Evolutionary conservation across 1,140 invertebrate species (phyloP).

Genomic region (Bombyx mandarina): DNA sequence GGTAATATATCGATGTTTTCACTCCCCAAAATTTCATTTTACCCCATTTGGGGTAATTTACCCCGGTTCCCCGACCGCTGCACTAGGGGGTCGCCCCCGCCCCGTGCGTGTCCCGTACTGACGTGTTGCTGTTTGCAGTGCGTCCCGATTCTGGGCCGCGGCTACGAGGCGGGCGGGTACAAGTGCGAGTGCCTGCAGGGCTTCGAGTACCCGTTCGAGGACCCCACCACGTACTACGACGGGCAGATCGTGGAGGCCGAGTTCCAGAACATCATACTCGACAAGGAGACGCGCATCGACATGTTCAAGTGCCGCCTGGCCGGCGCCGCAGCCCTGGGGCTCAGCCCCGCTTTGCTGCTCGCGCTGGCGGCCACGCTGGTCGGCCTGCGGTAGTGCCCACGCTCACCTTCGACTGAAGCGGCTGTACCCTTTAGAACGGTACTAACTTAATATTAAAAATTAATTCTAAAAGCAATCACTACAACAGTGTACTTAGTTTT

Average conservation of each 20-base stretch:
- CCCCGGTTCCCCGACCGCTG: too few relatives aligned
- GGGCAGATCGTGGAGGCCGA: constrained; percentile 96
- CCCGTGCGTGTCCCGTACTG: too few relatives aligned
- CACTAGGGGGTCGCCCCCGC: too few relatives aligned
- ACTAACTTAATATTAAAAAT: too few relatives aligned
- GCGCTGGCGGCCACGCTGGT: constrained; percentile 27
- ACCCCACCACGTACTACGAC: constrained; percentile 94
- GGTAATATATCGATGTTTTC: too few relatives aligned
- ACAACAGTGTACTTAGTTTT: too few relatives aligned
- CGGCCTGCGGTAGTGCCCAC: constrained; percentile 17
- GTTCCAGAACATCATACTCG: constrained; percentile 87
- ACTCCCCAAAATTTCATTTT: too few relatives aligned
- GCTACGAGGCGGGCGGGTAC: constrained; percentile 94
- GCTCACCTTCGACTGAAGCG: too few relatives aligned
- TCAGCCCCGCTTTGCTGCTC: constrained; percentile 51
- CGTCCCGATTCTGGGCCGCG: constrained; percentile 91
- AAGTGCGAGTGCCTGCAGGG: constrained; percentile 98
- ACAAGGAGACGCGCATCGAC: constrained; percentile 86
- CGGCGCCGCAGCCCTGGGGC: constrained; percentile 77
- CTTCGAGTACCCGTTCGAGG: constrained; percentile 97
- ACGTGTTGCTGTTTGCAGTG: constrained; percentile 77
- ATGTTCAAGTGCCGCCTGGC: constrained; percentile 94
- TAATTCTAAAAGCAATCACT: too few relatives aligned
- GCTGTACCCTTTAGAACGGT: too few relatives aligned
- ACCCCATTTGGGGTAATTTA: too few relatives aligned